A percentile compares a stretch with the other conserved stretches of the same genome.
phyloP scores from a whole-genome alignment of 2,113 vertebrate species.

The Aix galericulata region DNA sequence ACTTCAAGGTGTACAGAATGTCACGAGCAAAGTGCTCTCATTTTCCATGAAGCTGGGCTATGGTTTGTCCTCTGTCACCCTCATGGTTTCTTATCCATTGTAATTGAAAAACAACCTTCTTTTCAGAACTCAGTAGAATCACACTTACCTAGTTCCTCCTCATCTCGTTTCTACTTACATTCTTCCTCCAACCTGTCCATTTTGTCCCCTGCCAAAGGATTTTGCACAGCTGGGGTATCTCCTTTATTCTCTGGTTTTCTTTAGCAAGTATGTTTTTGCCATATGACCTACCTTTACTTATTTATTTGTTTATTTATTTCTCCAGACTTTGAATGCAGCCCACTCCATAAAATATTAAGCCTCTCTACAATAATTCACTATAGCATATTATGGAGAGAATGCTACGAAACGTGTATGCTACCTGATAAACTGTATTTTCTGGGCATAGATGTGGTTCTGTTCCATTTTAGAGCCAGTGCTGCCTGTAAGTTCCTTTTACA shows the following conservation, averaged over 20 bases:
- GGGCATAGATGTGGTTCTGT: not conserved
- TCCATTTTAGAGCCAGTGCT: not conserved
- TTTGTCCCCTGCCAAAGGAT: not conserved
- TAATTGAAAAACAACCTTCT: not conserved
- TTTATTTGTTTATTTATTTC: not conserved
- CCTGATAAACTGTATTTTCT: conserved; percentile 31
- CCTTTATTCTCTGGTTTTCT: not conserved
- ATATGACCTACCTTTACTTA: conserved; percentile 1
- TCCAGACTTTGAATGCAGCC: conserved; percentile 28
- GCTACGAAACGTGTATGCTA: not conserved
- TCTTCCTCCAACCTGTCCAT: not conserved
- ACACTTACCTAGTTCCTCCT: conserved; percentile 3
- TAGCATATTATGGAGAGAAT: not conserved
- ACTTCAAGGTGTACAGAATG: not conserved
- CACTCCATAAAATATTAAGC: conserved; percentile 2
- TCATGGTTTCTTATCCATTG: not conserved
- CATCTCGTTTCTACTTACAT: not conserved
- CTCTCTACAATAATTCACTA: too few species aligned
- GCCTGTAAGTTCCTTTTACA: not conserved
- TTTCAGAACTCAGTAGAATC: not conserved
- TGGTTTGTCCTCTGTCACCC: not conserved
- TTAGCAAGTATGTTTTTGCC: conserved; percentile 45
- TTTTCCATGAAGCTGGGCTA: not conserved
- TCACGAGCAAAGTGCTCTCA: not conserved
- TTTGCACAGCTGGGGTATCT: conserved; percentile 40